Evolutionary conservation across 2,113 vertebrate genomes (phyloP).

Genomic region (Trematocara macrostoma): DNA sequence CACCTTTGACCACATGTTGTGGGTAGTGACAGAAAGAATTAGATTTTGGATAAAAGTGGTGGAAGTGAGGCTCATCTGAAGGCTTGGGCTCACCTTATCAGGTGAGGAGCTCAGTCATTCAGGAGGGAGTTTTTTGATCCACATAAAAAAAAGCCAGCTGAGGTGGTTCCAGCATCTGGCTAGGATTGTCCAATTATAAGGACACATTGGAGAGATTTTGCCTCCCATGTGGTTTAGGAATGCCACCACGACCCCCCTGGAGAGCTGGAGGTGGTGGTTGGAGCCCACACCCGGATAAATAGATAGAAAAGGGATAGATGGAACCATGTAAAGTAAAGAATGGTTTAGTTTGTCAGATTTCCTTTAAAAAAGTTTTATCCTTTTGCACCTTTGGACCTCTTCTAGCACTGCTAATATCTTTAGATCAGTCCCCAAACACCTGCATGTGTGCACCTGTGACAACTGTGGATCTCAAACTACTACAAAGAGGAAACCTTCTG

Average conservation of each 20-base stretch:
- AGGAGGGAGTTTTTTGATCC: not conserved
- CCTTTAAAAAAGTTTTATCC: not conserved
- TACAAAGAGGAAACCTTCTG: not conserved
- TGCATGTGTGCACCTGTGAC: not conserved
- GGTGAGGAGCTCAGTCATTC: not conserved
- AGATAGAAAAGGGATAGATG: not conserved
- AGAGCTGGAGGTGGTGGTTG: not conserved
- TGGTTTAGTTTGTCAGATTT: not conserved
- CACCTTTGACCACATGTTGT: not conserved
- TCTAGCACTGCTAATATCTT: not conserved
- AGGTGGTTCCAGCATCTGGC: not conserved
- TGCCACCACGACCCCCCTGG: not conserved
- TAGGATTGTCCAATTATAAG: not conserved
- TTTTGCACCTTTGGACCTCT: not conserved
- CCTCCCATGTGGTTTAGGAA: not conserved
- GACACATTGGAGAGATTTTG: not conserved
- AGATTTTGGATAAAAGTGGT: not conserved
- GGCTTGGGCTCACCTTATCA: not conserved
- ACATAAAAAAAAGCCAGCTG: not conserved
- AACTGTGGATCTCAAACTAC: not conserved
- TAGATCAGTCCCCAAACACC: not conserved
- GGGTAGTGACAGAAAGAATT: not conserved
- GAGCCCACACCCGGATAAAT: not conserved
- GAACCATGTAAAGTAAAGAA: not conserved
- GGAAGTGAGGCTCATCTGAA: not conserved